Percentiles rank a stretch among this genome's conserved stretches.
Evolutionary conservation across 2,797 vertebrate genomes (phyloP).

Genomic region (Alfaro cultratus): DNA sequence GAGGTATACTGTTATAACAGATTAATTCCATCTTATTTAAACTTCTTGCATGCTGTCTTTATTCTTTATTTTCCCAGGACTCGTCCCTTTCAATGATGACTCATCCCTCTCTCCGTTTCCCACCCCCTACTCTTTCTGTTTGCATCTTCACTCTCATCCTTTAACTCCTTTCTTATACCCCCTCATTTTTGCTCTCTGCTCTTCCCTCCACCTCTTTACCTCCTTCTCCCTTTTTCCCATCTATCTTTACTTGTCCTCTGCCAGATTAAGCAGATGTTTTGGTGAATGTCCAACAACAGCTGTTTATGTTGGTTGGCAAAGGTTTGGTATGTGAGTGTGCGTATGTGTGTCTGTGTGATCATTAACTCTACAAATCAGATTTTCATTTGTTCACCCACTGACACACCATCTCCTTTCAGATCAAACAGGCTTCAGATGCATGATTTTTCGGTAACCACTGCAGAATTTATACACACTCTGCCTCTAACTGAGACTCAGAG

Average conservation of each 20-base stretch:
- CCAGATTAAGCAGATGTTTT: conserved; percentile 52
- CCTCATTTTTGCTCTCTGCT: conserved; percentile 1
- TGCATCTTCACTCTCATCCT: conserved; percentile 5
- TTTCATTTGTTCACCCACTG: conserved; percentile 6
- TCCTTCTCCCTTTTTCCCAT: background rate
- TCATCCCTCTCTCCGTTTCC: conserved; percentile 31
- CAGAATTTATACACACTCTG: conserved; percentile 15
- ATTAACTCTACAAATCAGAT: conserved; percentile 19
- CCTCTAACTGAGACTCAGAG: background rate
- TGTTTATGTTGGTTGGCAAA: conserved; percentile 51
- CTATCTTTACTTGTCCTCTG: conserved; percentile 7
- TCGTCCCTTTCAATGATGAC: conserved; percentile 30
- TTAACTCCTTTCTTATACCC: background rate
- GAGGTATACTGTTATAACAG: background rate
- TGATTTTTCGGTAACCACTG: conserved; percentile 25
- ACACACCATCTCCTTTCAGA: conserved; percentile 15
- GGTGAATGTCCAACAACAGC: conserved; percentile 62
- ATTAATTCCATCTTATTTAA: background rate
- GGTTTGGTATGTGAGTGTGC: conserved; percentile 22
- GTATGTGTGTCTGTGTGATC: conserved; percentile 12
- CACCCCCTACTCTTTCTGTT: conserved; percentile 22
- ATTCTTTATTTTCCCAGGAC: background rate
- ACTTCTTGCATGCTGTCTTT: background rate
- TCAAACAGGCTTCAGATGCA: conserved; percentile 27
- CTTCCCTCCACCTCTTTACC: background rate